Conservation (phyloP, 2,113 vertebrate species). For the Antennarius striatus region DNA sequence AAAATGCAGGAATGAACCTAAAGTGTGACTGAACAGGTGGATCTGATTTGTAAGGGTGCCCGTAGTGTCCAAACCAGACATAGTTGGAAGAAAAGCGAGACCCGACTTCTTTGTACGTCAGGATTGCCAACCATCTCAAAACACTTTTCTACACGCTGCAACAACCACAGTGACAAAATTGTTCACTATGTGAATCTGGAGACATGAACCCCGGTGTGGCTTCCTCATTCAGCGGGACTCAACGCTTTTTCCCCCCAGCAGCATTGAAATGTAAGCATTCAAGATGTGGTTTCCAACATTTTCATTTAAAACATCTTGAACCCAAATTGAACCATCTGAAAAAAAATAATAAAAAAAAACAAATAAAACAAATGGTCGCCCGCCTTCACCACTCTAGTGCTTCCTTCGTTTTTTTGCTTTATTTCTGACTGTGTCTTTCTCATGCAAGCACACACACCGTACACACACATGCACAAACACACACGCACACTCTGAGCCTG, state of each 20-base stretch:
- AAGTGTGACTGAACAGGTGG: background rate
- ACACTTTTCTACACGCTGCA: conserved; percentile 3
- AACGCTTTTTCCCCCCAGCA: conserved; percentile 8
- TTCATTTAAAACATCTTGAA: conserved; percentile 54
- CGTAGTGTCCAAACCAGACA: background rate
- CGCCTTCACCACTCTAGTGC: conserved; percentile 7
- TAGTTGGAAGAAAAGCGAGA: background rate
- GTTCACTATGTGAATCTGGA: background rate
- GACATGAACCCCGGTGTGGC: background rate
- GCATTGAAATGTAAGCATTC: conserved; percentile 16
- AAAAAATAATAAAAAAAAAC: conserved; percentile 5
- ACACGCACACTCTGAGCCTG: conserved; percentile 18
- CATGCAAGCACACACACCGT: conserved; percentile 11
- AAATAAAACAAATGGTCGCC: background rate
- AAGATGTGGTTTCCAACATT: conserved; percentile 54
- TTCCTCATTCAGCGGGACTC: background rate
- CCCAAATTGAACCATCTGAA: conserved; percentile 49
- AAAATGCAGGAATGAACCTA: no score
- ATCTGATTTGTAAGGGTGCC: background rate
- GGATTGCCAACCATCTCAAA: background rate
- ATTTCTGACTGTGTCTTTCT: conserved; percentile 3
- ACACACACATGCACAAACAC: conserved; percentile 18
- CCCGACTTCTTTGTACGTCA: background rate
- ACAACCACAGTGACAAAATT: background rate
- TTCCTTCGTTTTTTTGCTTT: background rate